Evolutionary conservation across 1,140 invertebrate genomes (phyloP).

Genomic region (Euura lappo): DNA sequence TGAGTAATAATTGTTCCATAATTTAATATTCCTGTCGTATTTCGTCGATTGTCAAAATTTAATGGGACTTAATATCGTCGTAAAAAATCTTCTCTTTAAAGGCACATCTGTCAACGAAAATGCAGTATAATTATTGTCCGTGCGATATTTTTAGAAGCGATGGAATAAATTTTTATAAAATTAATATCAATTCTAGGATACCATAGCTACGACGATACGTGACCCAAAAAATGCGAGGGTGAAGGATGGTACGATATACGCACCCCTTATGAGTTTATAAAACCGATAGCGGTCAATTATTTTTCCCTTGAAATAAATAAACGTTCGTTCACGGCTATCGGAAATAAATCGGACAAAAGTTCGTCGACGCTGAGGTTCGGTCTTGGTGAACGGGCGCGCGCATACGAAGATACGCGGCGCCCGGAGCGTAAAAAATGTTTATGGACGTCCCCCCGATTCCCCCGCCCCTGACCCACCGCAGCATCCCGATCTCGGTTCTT

Average conservation of each 20-base stretch:
- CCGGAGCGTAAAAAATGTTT: constrained; percentile 1
- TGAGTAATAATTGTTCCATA: not conserved
- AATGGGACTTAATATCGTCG: constrained; percentile 4
- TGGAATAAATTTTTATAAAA: too few relatives aligned
- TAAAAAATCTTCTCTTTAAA: not conserved
- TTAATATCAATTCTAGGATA: not conserved
- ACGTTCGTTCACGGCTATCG: not conserved
- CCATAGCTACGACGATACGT: not conserved
- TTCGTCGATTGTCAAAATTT: not conserved
- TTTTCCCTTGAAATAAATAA: not conserved
- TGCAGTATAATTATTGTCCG: too few relatives aligned
- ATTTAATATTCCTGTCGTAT: not conserved
- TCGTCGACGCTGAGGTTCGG: not conserved
- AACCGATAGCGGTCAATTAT: not conserved
- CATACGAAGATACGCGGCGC: not conserved
- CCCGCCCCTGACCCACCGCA: not conserved
- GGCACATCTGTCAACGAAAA: not conserved
- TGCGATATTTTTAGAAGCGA: too few relatives aligned
- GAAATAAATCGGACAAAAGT: not conserved
- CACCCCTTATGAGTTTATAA: not conserved
- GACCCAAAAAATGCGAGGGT: not conserved
- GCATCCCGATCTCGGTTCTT: not conserved
- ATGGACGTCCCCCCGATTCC: not conserved
- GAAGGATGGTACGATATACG: not conserved
- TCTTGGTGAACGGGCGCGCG: not conserved